Percentiles rank a stretch among this genome's conserved stretches.
Evolutionary conservation across 2,888 invertebrate genomes (phyloP).

Genomic region (Pharmacophagus antenor): DNA sequence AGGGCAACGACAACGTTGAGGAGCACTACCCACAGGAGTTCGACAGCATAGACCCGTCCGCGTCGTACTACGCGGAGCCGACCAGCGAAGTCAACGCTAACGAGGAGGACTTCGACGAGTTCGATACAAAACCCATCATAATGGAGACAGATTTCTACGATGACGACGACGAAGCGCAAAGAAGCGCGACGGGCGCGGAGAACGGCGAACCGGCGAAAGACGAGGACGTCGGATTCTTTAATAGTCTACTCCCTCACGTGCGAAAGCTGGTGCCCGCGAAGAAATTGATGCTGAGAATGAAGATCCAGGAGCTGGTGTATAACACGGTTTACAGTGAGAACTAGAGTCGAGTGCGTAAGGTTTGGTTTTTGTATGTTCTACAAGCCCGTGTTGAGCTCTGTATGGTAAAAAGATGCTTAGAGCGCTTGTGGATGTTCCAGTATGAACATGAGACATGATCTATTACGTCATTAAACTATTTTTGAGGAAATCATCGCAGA

Average conservation of each 20-base stretch:
- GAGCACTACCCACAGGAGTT: slow-evolving; percentile 43
- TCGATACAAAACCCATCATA: slow-evolving; percentile 72
- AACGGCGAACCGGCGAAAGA: slow-evolving; percentile 53
- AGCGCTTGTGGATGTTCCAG: not conserved
- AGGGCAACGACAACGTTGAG: slow-evolving; percentile 51
- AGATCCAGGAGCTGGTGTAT: slow-evolving; percentile 73
- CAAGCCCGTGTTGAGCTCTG: not conserved
- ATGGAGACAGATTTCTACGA: slow-evolving; percentile 75
- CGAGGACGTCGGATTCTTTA: slow-evolving; percentile 74
- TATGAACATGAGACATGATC: not conserved
- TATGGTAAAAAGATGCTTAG: not conserved
- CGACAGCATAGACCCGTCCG: slow-evolving; percentile 53
- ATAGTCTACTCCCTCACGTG: slow-evolving; percentile 70
- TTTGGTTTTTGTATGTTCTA: not conserved
- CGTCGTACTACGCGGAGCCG: slow-evolving; percentile 56
- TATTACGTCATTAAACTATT: not conserved
- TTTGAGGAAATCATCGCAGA: too few species aligned
- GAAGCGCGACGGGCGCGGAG: slow-evolving; percentile 39
- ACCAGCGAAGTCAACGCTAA: slow-evolving; percentile 47
- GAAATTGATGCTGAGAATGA: slow-evolving; percentile 73
- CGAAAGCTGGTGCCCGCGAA: slow-evolving; percentile 71
- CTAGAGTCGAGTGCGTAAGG: slow-evolving; percentile 34
- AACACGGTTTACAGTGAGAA: slow-evolving; percentile 72
- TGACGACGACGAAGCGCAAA: slow-evolving; percentile 66
- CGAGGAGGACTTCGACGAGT: slow-evolving; percentile 74